Evolutionary conservation across 2,797 vertebrate genomes (phyloP), one percentile per base, ranked within the genome.

Genomic region (Lutjanus argentimaculatus): DNA sequence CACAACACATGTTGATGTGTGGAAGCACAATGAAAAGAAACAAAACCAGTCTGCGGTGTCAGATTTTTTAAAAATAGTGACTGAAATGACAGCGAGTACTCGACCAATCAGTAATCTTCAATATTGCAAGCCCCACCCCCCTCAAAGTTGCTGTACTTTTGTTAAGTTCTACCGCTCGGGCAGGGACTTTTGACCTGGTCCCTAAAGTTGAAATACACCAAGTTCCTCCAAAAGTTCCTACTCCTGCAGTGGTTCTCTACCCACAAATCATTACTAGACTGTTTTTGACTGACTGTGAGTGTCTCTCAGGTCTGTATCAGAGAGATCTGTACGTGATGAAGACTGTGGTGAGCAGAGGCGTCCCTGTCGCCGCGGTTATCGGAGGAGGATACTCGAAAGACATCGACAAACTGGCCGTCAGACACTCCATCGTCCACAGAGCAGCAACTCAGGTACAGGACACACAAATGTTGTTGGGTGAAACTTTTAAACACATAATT

Each of bases 351-450:
- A 85, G 83, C 59, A 86, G 80, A 82, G 94, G 91, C 0, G 71
- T 94, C 63, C 91, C 94, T 19, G 49, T 93, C 0, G 92, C 95
- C 43, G 63, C 91, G 0, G 94, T 95, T 4, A 94, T 94, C 11
- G 94, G 91, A 57, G 93, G 94, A 71, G 93, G 93, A 57, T 95
- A 95, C 80, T 93, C 82, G 0, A 90, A 69, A 85, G 92, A 94
- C 80, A 79, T 93, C 0, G 78, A 93, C 79, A 88, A 58, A 72
- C 87, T 94, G 87, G 92, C 93, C 19, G 67, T 85, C 72, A 92
- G 94, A 70, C 94, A 95, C 86, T 93, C 92, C 57, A 92, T 94
- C 22, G 82, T 94, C 53, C 94, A 94, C 92, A 92, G 93, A 90
- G 93, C 91, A 46, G 92, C 94, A 15, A 65, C 87, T 74, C 89